Percentiles rank a stretch among this genome's conserved stretches.
These are phyloP conservation scores for Trichomalopsis sarcophagae DNA, from an alignment of 1,140 invertebrate genomes.

Conservation along the genomic window DNA sequence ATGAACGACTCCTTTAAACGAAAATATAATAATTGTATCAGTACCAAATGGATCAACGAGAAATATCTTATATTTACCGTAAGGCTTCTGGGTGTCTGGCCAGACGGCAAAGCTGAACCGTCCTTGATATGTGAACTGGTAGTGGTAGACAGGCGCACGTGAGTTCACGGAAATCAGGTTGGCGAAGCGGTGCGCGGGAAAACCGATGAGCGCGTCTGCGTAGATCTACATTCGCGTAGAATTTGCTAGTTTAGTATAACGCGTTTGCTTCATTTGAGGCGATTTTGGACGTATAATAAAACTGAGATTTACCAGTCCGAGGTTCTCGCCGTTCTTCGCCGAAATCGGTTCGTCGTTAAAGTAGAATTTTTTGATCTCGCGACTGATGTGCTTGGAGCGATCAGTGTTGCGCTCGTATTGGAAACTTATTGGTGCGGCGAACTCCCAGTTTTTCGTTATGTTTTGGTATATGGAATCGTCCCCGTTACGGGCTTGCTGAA, in stretches of 20 bases:
- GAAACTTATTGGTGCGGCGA: constrained; percentile 73
- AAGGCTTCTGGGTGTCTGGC: constrained; percentile 58
- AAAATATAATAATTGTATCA: background rate
- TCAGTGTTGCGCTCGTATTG: constrained; percentile 73
- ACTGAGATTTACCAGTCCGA: constrained; percentile 58
- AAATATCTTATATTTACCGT: constrained; percentile 31
- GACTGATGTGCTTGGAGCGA: constrained; percentile 70
- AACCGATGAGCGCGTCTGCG: constrained; percentile 57
- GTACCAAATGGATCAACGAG: background rate
- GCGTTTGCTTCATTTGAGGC: background rate
- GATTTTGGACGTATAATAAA: too few relatives aligned
- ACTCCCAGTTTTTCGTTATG: constrained; percentile 27
- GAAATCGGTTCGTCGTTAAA: constrained; percentile 65
- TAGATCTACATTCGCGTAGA: constrained; percentile 53
- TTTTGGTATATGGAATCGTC: constrained; percentile 25
- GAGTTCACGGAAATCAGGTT: constrained; percentile 54
- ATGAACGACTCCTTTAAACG: constrained; percentile 76
- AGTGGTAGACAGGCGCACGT: constrained; percentile 58
- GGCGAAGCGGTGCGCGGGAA: constrained; percentile 54
- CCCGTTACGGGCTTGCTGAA: background rate
- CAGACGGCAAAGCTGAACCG: constrained; percentile 57
- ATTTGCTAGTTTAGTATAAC: too few relatives aligned
- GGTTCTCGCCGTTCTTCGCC: constrained; percentile 57
- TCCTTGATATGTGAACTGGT: constrained; percentile 62
- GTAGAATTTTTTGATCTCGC: constrained; percentile 68